Evolutionary conservation across 2,113 vertebrate species (phyloP).

Genomic region (Phodopus roborovskii): DNA sequence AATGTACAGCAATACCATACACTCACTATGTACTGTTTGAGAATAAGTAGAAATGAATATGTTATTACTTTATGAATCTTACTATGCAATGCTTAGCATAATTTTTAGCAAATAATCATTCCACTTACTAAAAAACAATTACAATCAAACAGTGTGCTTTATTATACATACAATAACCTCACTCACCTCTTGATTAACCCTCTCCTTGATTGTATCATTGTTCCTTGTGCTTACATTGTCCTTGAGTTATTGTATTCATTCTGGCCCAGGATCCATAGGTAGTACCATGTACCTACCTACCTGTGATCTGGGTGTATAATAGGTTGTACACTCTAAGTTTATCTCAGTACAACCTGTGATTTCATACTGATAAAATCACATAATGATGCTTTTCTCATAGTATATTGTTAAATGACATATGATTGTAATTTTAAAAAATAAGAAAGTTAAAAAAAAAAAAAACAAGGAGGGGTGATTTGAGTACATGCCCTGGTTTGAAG

Average conservation of each 20-base stretch:
- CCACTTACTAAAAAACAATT: background rate
- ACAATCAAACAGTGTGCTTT: background rate
- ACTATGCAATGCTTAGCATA: background rate
- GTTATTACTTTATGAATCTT: background rate
- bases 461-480: constrained; percentile 9
- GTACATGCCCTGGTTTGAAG: background rate
- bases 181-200: background rate
- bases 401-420: background rate
- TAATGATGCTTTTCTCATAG: background rate
- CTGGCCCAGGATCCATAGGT: background rate
- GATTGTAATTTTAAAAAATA: background rate
- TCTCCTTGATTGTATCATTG: background rate
- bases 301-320: background rate
- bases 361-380: background rate
- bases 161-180: background rate
- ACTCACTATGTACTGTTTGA: background rate
- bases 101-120: background rate
- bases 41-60: background rate
- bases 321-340: background rate
- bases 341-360: background rate
- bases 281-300: background rate
- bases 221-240: background rate
- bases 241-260: background rate
- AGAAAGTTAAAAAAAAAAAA: background rate
- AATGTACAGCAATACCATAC: background rate